Percentiles rank a stretch among this genome's conserved stretches.
Evolutionary conservation across 2,113 vertebrate genomes (phyloP).

Genomic region (Amblyopsis rosae): DNA sequence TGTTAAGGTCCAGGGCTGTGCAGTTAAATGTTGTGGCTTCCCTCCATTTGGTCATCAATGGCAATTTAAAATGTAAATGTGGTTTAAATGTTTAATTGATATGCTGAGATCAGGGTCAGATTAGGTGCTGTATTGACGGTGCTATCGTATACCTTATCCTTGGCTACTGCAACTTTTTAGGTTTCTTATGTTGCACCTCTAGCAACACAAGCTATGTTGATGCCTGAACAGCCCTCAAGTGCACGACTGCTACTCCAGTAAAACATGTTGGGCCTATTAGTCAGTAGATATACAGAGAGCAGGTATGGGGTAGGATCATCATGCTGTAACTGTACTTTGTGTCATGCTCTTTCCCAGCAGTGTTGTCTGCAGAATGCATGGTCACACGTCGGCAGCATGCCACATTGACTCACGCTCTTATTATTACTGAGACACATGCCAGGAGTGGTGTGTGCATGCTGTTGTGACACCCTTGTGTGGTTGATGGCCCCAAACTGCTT

Average conservation of each 20-base stretch:
- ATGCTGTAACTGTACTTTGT: not conserved
- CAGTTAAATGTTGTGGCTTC: not conserved
- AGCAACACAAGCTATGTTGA: not conserved
- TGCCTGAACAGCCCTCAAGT: too few relatives aligned
- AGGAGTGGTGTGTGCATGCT: not conserved
- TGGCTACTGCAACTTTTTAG: constrained; percentile 2
- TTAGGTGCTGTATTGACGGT: constrained; percentile 6
- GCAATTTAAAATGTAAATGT: too few relatives aligned
- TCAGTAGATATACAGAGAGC: too few relatives aligned
- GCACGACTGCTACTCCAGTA: too few relatives aligned
- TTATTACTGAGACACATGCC: not conserved
- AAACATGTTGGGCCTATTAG: too few relatives aligned
- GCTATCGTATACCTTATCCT: constrained; percentile 33
- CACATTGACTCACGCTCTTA: constrained; percentile 3
- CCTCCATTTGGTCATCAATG: not conserved
- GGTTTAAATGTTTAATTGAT: too few relatives aligned
- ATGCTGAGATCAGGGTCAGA: constrained; percentile 33
- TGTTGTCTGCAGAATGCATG: not conserved
- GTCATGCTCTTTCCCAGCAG: not conserved
- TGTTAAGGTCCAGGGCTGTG: too few relatives aligned
- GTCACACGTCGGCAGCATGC: constrained; percentile 1
- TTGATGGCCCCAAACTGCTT: not conserved
- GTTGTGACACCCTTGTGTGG: not conserved
- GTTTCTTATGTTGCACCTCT: not conserved
- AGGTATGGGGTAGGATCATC: too few relatives aligned